A percentile compares a stretch with the other conserved stretches of the same genome.
Conservation (phyloP, 2,797 vertebrate genomes). For the Takifugu ocellatus region DNA sequence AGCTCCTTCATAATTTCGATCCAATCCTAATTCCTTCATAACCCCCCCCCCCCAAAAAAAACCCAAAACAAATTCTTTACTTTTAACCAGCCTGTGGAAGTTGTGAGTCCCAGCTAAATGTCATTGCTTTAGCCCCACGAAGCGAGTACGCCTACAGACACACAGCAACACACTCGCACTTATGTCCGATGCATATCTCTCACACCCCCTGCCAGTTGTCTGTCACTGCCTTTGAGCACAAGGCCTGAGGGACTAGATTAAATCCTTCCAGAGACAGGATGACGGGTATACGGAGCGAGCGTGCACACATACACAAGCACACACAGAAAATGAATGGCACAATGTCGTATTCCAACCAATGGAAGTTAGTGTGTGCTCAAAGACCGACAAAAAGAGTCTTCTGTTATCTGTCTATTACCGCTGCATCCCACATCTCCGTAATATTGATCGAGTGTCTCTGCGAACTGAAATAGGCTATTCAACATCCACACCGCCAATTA, state of each 20-base stretch:
- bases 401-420: slow-evolving; percentile 12
- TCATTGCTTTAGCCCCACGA: too few species aligned
- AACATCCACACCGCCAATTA: slow-evolving; percentile 18
- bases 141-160: slow-evolving; percentile 9
- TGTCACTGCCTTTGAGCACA: slow-evolving; percentile 71
- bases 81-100: background rate
- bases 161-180: slow-evolving; percentile 29
- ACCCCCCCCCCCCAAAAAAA: background rate
- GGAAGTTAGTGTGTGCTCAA: slow-evolving; percentile 30
- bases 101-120: too few species aligned
- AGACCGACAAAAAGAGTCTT: slow-evolving; percentile 15
- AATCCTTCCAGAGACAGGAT: slow-evolving; percentile 79
- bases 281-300: slow-evolving; percentile 54
- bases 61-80: background rate
- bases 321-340: slow-evolving; percentile 37
- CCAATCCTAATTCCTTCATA: background rate
- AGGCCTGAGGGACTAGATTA: slow-evolving; percentile 72
- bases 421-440: slow-evolving; percentile 11
- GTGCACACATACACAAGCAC: background rate
- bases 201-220: slow-evolving; percentile 73
- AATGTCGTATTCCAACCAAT: slow-evolving; percentile 43
- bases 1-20: background rate
- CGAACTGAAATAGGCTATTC: slow-evolving; percentile 8
- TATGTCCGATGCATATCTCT: slow-evolving; percentile 54
- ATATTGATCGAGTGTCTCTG: slow-evolving; percentile 6